Conservation (phyloP, 2,797 vertebrate genomes). For the Centropyge bicolor region DNA sequence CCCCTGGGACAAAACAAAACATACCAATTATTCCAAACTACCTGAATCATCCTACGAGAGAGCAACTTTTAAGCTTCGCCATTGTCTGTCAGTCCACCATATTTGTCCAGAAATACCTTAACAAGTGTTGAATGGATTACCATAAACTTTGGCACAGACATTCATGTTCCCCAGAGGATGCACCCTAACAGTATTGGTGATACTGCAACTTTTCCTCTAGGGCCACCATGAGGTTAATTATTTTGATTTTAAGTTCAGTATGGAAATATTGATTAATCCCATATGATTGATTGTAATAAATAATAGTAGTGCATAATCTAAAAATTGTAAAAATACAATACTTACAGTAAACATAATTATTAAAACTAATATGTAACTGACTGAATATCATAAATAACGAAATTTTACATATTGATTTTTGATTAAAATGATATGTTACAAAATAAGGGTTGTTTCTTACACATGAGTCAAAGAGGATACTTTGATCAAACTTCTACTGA, state of each 20-base stretch:
- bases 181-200: not conserved
- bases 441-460: not conserved
- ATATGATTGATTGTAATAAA: not conserved
- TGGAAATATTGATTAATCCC: too few species aligned
- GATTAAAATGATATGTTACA: not conserved
- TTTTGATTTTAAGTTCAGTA: not conserved
- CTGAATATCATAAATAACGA: not conserved
- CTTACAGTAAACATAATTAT: not conserved
- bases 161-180: not conserved
- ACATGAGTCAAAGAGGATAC: not conserved
- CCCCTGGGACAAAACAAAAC: not conserved
- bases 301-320: not conserved
- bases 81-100: not conserved
- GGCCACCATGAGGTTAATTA: not conserved
- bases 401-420: not conserved
- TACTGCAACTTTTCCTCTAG: too few species aligned
- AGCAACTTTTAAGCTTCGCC: not conserved
- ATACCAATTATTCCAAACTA: conserved; percentile 15
- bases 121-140: not conserved
- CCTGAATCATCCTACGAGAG: conserved; percentile 24
- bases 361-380: not conserved
- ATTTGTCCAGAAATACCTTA: conserved; percentile 18
- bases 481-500: conserved; percentile 41
- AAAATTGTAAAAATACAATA: not conserved
- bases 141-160: not conserved